These are phyloP conservation scores for Scaeva pyrastri DNA, from an alignment of 2,888 invertebrate genomes.

Conservation along the genomic window DNA sequence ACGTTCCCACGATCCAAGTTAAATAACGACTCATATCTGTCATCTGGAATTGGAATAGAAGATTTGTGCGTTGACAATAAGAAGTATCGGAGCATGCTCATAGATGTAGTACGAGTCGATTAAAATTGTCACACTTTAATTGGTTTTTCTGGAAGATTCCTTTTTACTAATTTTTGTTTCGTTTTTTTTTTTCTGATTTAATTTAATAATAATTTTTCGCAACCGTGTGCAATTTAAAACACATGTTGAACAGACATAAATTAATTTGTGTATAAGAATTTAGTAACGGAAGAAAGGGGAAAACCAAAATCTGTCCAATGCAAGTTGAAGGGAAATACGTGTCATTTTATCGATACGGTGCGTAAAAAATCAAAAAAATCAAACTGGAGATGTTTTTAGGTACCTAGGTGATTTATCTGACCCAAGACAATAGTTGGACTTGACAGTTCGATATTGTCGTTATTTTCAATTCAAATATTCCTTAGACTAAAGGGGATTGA, in stretches of 20 bases:
- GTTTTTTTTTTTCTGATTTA: not conserved
- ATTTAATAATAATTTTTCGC: not conserved
- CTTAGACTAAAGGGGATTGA: too few relatives aligned
- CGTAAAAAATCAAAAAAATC: too few relatives aligned
- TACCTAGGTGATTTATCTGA: too few relatives aligned
- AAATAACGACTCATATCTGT: constrained; percentile 43
- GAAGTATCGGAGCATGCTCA: constrained; percentile 29
- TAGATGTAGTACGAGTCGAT: constrained; percentile 2
- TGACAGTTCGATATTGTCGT: too few relatives aligned
- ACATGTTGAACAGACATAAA: constrained; percentile 11
- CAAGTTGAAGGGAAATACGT: not conserved
- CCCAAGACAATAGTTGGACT: too few relatives aligned
- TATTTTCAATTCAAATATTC: too few relatives aligned
- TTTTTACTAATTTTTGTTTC: not conserved
- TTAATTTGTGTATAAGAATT: not conserved
- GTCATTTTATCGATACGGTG: not conserved
- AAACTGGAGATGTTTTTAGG: too few relatives aligned
- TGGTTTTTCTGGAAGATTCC: constrained; percentile 16
- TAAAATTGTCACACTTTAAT: constrained; percentile 49
- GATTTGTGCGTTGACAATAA: not conserved
- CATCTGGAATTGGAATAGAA: constrained; percentile 48
- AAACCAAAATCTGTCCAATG: not conserved
- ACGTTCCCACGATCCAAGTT: constrained; percentile 61
- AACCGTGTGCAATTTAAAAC: constrained; percentile 41
- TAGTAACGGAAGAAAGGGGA: not conserved